phyloP scores from a whole-genome alignment of 1,140 invertebrate genomes.

The Triops cancriformis region DNA sequence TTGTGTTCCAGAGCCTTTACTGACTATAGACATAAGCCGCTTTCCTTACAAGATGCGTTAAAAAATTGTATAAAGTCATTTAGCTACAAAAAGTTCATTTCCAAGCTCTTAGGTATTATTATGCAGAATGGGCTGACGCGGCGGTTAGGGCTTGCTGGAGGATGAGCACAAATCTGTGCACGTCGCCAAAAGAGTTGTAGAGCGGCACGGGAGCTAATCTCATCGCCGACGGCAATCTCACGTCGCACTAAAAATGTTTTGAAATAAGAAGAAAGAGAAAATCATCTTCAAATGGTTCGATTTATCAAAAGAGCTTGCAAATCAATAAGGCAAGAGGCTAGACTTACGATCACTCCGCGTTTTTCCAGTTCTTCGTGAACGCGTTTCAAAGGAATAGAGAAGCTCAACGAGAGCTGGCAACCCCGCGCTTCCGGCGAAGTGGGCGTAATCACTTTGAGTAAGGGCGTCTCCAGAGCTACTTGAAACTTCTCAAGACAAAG shows the following conservation, averaged over 20 bases:
- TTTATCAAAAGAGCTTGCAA: too few species aligned
- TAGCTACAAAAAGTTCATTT: too few species aligned
- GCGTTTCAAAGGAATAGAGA: slow-evolving; percentile 38
- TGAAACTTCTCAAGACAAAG: slow-evolving; percentile 26
- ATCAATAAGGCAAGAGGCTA: slow-evolving; percentile 15
- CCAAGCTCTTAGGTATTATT: background rate
- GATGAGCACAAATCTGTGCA: slow-evolving; percentile 38
- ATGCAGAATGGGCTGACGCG: background rate
- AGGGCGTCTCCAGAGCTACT: background rate
- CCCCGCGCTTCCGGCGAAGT: slow-evolving; percentile 45
- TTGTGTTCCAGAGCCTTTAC: too few species aligned
- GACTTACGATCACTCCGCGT: slow-evolving; percentile 47
- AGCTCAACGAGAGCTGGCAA: slow-evolving; percentile 46
- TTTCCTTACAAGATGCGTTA: too few species aligned
- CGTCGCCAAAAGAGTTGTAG: slow-evolving; percentile 50
- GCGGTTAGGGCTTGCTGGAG: slow-evolving; percentile 33
- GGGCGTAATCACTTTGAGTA: slow-evolving; percentile 47
- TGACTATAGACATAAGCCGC: too few species aligned
- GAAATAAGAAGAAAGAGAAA: slow-evolving; percentile 26
- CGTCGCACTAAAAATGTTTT: slow-evolving; percentile 43
- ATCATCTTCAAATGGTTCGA: background rate
- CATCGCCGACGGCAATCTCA: slow-evolving; percentile 46
- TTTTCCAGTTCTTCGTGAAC: slow-evolving; percentile 44
- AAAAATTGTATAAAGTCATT: too few species aligned
- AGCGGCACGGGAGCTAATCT: slow-evolving; percentile 47